Evolutionary conservation across 2,113 vertebrate genomes (phyloP), one percentile per base, ranked within the genome.

Genomic region (Pavo muticus): DNA sequence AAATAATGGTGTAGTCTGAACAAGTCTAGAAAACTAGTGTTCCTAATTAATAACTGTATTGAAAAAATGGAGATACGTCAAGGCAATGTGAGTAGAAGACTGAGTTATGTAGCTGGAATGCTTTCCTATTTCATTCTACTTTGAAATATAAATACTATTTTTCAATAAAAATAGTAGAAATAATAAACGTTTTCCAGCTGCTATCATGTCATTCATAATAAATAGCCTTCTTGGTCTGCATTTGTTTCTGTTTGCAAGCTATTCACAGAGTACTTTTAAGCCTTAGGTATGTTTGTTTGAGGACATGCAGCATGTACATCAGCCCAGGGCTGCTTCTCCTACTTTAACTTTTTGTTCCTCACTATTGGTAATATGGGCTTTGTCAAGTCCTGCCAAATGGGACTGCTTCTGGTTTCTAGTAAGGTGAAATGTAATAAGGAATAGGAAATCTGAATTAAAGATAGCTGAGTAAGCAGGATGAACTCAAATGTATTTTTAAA

Each of bases 21-120:
- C 79, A 94, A 96, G 83, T 71, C 69, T 92, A 84, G 83, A 88
- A 95, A 95, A 94, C 75, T 75, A 84, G 52, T 40, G 27, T 42
- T 73, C n/a, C 60, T 95, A 90, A 85, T 94, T 91, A 95, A 80
- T 71, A 88, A 59, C 50, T 67, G 42, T 81, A 29, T 57, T 91
- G 56, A 35, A 90, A 90, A 88, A 39, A 91, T 25, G 77, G 40
- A 91, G 56, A 67, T 48, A 30, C 73, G 93, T 93, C 45, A 47
- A 83, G 48, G 76, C 72, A 77, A 88, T 42, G 42, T 5, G 44
- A 67, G 40, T 57, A 79, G 39, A 93, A 91, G 42, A 71, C 50
- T 13, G 21, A 70, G 32, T 61, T 83, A 61, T 16, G 63, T 25
- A 59, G 16, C 35, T 39, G 69, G 32, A 85, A 40, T 85, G 9